Conservation (phyloP, 92 coral and sea anemone genomes). For the Micromussa lordhowensis region DNA sequence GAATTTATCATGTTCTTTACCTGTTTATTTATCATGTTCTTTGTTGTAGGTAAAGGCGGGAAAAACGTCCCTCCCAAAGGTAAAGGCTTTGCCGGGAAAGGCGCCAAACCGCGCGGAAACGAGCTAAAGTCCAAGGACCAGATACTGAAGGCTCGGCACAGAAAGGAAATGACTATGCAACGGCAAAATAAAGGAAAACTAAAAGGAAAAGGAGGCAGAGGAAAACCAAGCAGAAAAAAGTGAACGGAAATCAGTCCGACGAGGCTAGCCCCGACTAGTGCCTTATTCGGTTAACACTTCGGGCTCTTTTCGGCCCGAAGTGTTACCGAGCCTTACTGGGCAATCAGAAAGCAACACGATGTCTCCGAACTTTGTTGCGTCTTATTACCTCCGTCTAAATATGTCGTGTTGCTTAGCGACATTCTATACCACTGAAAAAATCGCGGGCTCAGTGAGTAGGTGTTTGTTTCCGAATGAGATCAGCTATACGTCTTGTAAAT, state of each 20-base stretch:
- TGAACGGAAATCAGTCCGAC: background rate
- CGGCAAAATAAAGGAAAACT: constrained; percentile 68
- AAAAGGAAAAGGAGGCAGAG: constrained; percentile 26
- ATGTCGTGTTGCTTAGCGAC: background rate
- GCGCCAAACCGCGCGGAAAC: constrained; percentile 38
- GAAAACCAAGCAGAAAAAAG: constrained; percentile 2
- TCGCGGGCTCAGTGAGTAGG: constrained; percentile 1
- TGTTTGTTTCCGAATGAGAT: background rate
- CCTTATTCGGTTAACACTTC: background rate
- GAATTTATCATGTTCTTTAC: background rate
- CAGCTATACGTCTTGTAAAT: background rate
- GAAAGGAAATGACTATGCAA: constrained; percentile 69
- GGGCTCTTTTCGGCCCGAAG: background rate
- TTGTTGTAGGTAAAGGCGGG: constrained; percentile 55
- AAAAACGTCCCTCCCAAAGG: constrained; percentile 44
- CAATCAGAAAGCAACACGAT: background rate
- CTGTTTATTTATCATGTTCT: background rate
- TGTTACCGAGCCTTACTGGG: background rate
- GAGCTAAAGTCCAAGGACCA: constrained; percentile 83
- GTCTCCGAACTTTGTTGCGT: background rate
- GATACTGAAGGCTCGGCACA: constrained; percentile 81
- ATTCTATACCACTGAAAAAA: background rate
- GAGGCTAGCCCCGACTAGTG: background rate
- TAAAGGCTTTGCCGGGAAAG: constrained; percentile 33
- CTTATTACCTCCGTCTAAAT: background rate